These are phyloP conservation scores for Sialis fuliginosa DNA, from an alignment of 2,888 invertebrate species.

Conservation along the genomic window DNA sequence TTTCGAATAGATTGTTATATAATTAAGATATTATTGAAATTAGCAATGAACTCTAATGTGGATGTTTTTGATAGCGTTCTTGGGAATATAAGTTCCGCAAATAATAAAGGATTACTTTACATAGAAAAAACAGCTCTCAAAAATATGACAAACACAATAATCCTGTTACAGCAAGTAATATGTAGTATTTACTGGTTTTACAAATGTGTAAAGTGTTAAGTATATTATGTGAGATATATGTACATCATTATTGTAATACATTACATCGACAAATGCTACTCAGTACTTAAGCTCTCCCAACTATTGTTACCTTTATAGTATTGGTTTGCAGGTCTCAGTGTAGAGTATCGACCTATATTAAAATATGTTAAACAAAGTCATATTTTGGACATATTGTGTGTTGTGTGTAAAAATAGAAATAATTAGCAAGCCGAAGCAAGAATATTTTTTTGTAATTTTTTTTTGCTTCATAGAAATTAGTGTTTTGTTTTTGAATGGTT, in stretches of 20 bases:
- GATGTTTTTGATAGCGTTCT: too few species aligned
- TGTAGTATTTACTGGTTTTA: neutral
- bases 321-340: slow-evolving; percentile 20
- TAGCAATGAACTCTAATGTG: too few species aligned
- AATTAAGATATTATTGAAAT: too few species aligned
- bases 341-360: slow-evolving; percentile 22
- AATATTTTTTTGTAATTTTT: too few species aligned
- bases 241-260: neutral
- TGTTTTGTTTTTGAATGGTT: too few species aligned
- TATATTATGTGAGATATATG: neutral
- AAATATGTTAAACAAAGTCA: slow-evolving; percentile 5
- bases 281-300: neutral
- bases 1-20: too few species aligned
- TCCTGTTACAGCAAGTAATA: too few species aligned
- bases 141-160: neutral
- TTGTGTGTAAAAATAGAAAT: too few species aligned
- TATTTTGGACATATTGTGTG: too few species aligned
- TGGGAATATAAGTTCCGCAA: too few species aligned
- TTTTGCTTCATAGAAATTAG: too few species aligned
- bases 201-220: neutral
- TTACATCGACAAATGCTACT: neutral
- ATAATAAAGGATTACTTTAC: neutral
- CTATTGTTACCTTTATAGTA: slow-evolving; percentile 21
- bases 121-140: neutral
- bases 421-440: too few species aligned